Evolutionary conservation across 2,113 vertebrate genomes (phyloP).

Genomic region (Nycticorax nycticorax): DNA sequence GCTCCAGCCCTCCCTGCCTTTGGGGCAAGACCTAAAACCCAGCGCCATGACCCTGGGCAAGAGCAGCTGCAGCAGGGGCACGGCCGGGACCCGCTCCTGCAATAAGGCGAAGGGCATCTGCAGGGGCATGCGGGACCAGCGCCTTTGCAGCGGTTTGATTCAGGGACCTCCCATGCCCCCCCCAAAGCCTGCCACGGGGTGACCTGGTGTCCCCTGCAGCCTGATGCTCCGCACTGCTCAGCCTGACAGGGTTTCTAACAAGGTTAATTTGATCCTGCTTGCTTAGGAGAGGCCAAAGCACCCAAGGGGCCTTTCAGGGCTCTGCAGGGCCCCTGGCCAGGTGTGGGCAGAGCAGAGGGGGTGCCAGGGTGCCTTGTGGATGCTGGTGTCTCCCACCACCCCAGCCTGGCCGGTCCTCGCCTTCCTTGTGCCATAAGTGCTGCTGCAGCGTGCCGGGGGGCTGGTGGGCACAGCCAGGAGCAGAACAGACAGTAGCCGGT

Average conservation of each 20-base stretch:
- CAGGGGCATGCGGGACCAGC: background rate
- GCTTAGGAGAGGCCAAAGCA: background rate
- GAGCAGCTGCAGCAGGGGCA: background rate
- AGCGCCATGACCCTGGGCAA: background rate
- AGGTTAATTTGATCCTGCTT: background rate
- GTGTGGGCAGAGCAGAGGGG: background rate
- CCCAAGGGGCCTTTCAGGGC: rapidly evolving
- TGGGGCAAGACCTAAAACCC: background rate
- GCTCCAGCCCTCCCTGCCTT: background rate
- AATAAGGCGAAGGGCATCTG: rapidly evolving
- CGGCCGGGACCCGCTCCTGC: background rate
- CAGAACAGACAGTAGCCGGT: background rate
- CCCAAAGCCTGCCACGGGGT: rapidly evolving
- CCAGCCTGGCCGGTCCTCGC: background rate
- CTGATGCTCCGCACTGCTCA: background rate
- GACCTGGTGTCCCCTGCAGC: background rate
- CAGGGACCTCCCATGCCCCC: rapidly evolving
- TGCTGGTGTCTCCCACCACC: background rate
- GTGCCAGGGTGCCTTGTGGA: background rate
- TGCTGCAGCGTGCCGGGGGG: rapidly evolving
- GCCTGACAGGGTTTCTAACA: background rate
- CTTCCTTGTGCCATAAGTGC: rapidly evolving
- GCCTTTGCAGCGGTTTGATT: rapidly evolving
- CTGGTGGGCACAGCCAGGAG: rapidly evolving
- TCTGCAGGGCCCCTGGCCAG: background rate